Evolutionary conservation across 2,797 vertebrate genomes (phyloP), one percentile per base, ranked within the genome.

Genomic region (Sebastes cheni): DNA sequence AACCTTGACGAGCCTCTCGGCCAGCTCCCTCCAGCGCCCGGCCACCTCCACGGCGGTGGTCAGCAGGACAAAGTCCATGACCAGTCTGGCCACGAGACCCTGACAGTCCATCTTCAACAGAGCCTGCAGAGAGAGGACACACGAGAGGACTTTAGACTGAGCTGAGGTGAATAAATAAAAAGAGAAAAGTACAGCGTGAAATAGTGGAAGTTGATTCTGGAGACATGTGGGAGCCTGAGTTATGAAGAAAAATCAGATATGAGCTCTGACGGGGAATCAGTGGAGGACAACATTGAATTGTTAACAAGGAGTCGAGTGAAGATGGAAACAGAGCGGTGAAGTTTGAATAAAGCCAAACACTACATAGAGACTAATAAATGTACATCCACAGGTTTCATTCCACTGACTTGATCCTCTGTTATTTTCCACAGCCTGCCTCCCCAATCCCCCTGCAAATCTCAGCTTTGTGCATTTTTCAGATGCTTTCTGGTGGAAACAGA

Each of bases 41-140:
- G 98, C 97, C 81, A 98, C 96, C 91, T 99, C 98, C 34, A 99
- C 98, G 0, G 98, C 98, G 0, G 98, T 99, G 84, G 98, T 99
- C 84, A 99, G 95, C 65, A 99, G 96, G 61, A 99, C 98, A 0
- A 99, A 99, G 94, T 99, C 98, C 96, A 99, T 97, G 76, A 99
- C 95, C 50, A 99, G 96, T 3, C 97, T 90, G 32, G 97, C 97
- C 2, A 99, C 98, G 6, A 99, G 94, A 34, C 98, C 98, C 91
- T 99, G 98, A 90, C 98, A 99, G 92, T 99, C 98, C 95, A 99
- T 96, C 90, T 97, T 99, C 87, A 99, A 89, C 75, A 99, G 92
- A 36, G 98, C 98, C 98, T 99, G 91, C 1, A 4, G 60, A 52
- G 29, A 32, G 22, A 29, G 5, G 20, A 23, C 27, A 58, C 2